Conservation (phyloP, 1,140 invertebrate species). For the Drosophila biarmipes region DNA sequence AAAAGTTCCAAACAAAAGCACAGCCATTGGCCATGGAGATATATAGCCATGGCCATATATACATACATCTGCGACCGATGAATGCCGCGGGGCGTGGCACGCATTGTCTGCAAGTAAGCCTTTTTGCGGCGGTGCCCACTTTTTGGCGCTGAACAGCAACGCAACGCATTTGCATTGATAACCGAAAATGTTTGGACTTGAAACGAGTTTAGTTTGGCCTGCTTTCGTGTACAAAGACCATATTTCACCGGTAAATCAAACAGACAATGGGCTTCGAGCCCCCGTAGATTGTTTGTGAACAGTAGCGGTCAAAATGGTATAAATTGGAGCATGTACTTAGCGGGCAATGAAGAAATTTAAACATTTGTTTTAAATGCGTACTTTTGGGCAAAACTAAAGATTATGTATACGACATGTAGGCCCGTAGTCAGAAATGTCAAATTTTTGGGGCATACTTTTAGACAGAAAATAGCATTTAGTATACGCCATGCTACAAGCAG, state of each 20-base stretch:
- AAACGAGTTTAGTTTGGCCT: conserved; percentile 21
- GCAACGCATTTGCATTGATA: conserved; percentile 74
- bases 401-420: background rate
- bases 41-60: background rate
- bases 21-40: conserved; percentile 13
- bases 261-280: conserved; percentile 54
- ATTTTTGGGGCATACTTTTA: no score
- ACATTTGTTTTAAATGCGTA: background rate
- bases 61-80: conserved; percentile 7
- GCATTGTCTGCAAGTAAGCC: conserved; percentile 60
- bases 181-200: conserved; percentile 54
- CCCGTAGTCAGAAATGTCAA: no score
- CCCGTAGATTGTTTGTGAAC: conserved; percentile 8
- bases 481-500: no score
- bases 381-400: background rate
- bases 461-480: no score
- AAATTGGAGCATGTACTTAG: background rate
- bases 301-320: conserved; percentile 10
- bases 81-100: conserved; percentile 56
- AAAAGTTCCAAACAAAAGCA: conserved; percentile 48
- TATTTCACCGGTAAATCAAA: conserved; percentile 77
- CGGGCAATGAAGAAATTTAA: background rate
- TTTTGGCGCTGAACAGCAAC: conserved; percentile 50
- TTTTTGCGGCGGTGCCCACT: conserved; percentile 63
- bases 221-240: conserved; percentile 64